Evolutionary conservation across 2,888 invertebrate species (phyloP).

Genomic region (Drosophila pseudotalamancana): DNA sequence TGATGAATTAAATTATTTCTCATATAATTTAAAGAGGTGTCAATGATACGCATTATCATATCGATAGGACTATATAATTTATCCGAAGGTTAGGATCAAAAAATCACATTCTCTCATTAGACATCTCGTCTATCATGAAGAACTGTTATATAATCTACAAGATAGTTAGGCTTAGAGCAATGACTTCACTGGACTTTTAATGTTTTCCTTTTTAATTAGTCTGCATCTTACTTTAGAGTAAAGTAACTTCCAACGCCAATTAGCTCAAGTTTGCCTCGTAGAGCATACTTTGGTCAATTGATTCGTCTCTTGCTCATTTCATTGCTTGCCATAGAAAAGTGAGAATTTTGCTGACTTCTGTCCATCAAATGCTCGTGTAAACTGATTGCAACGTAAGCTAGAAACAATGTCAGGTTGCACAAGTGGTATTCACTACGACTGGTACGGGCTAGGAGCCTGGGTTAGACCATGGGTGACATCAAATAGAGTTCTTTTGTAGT

Average conservation of each 20-base stretch:
- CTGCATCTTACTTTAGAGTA: neutral
- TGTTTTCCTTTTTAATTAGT: too few relatives aligned
- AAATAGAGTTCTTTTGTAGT: slow-evolving; percentile 2
- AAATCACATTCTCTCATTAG: neutral
- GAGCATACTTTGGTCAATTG: slow-evolving; percentile 2
- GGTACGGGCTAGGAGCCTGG: neutral
- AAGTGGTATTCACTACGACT: slow-evolving; percentile 29
- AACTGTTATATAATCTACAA: too few relatives aligned
- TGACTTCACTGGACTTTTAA: too few relatives aligned
- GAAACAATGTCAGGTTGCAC: slow-evolving; percentile 32
- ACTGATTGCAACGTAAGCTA: slow-evolving; percentile 16
- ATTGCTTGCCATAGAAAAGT: slow-evolving; percentile 13
- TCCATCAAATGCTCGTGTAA: slow-evolving; percentile 2
- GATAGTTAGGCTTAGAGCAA: too few relatives aligned
- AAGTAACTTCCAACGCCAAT: neutral
- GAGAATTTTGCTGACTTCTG: slow-evolving; percentile 35
- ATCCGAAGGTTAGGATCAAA: too few relatives aligned
- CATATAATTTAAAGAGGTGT: too few relatives aligned
- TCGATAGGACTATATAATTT: too few relatives aligned
- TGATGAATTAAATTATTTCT: too few relatives aligned
- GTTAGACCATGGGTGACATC: slow-evolving; percentile 1
- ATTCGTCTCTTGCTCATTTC: slow-evolving; percentile 21
- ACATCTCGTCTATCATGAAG: neutral
- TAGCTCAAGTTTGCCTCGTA: neutral
- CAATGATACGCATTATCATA: too few relatives aligned